A percentile compares a stretch with the other conserved stretches of the same genome.
phyloP scores from a whole-genome alignment of 1,140 invertebrate species.

The Druon quercuslanigerum region DNA sequence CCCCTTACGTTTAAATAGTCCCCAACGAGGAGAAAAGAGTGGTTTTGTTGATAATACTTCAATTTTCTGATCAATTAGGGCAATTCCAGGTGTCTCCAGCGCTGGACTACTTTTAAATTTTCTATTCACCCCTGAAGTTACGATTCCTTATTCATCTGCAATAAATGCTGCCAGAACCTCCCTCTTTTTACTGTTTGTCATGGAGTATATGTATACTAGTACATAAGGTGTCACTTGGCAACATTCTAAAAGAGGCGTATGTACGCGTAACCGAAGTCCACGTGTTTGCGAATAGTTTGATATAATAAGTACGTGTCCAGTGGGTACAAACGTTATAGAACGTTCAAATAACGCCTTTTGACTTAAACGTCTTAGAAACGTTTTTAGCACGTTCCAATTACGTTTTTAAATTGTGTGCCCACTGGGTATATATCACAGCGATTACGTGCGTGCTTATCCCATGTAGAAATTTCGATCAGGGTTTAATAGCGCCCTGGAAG shows the following conservation, averaged over 20 bases:
- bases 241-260: conserved; percentile 4
- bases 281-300: background rate
- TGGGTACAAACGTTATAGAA: too few relatives aligned
- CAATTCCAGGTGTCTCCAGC: background rate
- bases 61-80: background rate
- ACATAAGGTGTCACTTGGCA: conserved; percentile 22
- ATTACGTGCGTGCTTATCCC: background rate
- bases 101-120: background rate
- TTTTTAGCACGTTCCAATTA: too few relatives aligned
- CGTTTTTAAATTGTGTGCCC: too few relatives aligned
- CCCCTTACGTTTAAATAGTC: background rate
- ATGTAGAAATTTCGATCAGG: too few relatives aligned
- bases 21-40: background rate
- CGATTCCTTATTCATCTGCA: conserved; percentile 12
- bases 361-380: too few relatives aligned
- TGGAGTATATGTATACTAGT: conserved; percentile 2
- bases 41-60: conserved; percentile 23
- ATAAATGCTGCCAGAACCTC: background rate
- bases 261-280: background rate
- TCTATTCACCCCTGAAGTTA: background rate
- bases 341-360: too few relatives aligned
- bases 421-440: conserved; percentile 8
- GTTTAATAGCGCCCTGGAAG: too few relatives aligned
- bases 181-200: conserved; percentile 23
- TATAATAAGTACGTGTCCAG: background rate